Base-by-base conservation (phyloP, 2,113 vertebrate species). In the Crotalus helleri region DNA sequence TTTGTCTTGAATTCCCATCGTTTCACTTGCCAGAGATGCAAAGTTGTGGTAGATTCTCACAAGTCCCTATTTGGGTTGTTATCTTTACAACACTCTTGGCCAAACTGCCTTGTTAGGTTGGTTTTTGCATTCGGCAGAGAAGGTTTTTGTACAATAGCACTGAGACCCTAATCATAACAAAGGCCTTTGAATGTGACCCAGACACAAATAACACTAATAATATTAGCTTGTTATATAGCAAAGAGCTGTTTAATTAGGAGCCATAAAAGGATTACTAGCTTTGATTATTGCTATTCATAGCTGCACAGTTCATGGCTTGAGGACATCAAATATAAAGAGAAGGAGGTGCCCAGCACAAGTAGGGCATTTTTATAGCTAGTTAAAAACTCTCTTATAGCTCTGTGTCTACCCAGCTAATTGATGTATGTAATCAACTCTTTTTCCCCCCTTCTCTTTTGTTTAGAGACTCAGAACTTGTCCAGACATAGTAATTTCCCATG, bases 91-190 rank as follows among this genome's bases (percentile, higher is more conserved):
- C 24, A 11, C 21, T 90, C 29, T 54, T 92, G 44, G 74, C 89
- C 6, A 57, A 74, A 74, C n/a, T 44, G 92, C 92, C 74, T 90
- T 51, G 54, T 86, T 90, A 90, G 57, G 81, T 90, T 90, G 81
- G 29, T 64, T 86, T 93, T 69, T 87, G n/a, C 81, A 86, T 93
- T 90, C 89, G 64, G 89, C 81, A 87, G 57, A 64, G 92, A 64
- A 87, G 88, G 57, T 93, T 93, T 51, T 90, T 81, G 26, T 61
- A 39, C 49, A 29, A 87, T 6, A 10, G 58, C 57, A 90, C 17
- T 1, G 92, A 90, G 92, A 90, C 81, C 92, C 89, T 90, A 90
- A 93, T 93, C 89, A 86, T 93, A 93, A 93, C 89, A 93, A 61
- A 93, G 74, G 74, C 92, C 46, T 54, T 49, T 64, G 89, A 90